Base-by-base conservation (phyloP, 2,797 vertebrate genomes). In the Pantherophis alleghaniensis region DNA sequence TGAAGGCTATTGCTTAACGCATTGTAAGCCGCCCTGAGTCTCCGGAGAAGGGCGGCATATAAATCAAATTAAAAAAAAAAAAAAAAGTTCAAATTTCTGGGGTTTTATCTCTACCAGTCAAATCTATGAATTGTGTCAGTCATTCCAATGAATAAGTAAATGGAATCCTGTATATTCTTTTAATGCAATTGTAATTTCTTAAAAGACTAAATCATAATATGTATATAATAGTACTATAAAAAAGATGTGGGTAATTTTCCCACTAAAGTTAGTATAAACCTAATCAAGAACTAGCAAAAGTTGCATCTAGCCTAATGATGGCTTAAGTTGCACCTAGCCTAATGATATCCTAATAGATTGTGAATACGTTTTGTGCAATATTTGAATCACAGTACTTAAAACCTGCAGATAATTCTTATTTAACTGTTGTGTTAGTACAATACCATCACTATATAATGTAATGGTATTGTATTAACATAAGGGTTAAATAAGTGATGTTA, bases 51-150 rank as follows among this genome's bases (percentile, higher is more conserved):
- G 32, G 32, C 32, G 32, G 32, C 32, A 32, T 32, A 32, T 32
- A 32, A 32, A 32, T 32, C 32, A 32, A 32, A 32, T 32, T 32
- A 32, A 32, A 32, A 32, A 32, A 32, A 32, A 32, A 32, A 32
- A 32, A 32, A 32, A 32, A 32, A 32, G 32, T 32, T 12, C 42
- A 87, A 66, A 56, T 51, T 61, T 20, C 51, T 51, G n/a, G 32
- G 37, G 94, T 94, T 94, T 90, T 14, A 90, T 37, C 91, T 91
- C 55, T 37, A 32, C 51, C 47, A 63, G 56, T 5, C 63, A 95
- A 89, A 94, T 7, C 93, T 1, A 4, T 32, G 88, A 0, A 0
- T 59, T 88, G 93, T 93, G 91, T 88, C 10, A 92, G 59, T 90
- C 95, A 83, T 86, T 63, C 88, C 59, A 63, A n/a, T 91, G 37